Evolutionary conservation across 2,113 vertebrate genomes (phyloP).

Genomic region (Ctenodactylus gundi): DNA sequence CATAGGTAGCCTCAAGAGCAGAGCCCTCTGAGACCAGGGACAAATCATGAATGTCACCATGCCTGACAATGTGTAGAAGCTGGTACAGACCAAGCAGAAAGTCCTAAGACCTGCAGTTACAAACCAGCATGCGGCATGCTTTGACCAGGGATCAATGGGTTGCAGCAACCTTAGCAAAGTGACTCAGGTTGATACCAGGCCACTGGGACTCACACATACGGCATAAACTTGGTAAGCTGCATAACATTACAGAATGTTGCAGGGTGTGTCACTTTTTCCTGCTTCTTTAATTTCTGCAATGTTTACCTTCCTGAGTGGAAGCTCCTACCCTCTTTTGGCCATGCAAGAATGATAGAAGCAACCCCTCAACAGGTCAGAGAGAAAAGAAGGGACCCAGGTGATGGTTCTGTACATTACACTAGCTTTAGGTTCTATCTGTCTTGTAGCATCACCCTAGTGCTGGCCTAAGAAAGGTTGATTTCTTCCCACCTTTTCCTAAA

Average conservation of each 20-base stretch:
- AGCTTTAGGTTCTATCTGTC: neutral
- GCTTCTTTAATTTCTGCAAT: neutral
- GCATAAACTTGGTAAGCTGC: neutral
- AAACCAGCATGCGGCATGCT: neutral
- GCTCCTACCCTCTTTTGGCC: neutral
- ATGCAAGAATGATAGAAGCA: neutral
- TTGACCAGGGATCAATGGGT: neutral
- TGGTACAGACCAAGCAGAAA: neutral
- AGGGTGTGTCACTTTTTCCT: neutral
- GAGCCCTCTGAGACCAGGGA: neutral
- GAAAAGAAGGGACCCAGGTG: neutral
- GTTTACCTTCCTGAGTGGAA: neutral
- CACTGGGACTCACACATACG: neutral
- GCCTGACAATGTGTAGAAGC: neutral
- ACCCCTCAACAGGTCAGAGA: neutral
- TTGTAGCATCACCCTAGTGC: neutral
- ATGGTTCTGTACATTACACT: neutral
- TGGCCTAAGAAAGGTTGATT: neutral
- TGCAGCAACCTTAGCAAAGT: neutral
- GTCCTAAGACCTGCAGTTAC: neutral
- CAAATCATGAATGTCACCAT: neutral
- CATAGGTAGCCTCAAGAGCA: neutral
- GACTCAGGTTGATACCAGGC: neutral
- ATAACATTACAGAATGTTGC: neutral
- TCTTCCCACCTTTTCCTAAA: neutral